Base-by-base conservation (phyloP, 1,140 invertebrate genomes). In the Drosophila chauvacae region DNA sequence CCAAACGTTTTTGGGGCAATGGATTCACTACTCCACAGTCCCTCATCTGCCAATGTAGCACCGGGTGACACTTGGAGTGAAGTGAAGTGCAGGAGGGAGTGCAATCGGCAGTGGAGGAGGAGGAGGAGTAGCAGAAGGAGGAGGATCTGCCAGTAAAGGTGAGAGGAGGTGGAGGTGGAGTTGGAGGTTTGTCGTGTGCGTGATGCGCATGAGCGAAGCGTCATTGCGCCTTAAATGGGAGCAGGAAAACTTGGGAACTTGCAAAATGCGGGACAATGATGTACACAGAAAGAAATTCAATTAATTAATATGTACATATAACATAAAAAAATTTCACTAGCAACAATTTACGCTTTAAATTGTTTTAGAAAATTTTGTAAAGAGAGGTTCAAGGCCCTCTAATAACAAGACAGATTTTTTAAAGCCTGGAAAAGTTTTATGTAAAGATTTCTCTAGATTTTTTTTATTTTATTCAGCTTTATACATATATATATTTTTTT, bases 151-250 rank as follows among this genome's bases (percentile, higher is more conserved):
- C 35, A 37, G 35, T n/a, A 20, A 26, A 66, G 64, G 44, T 48
- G 41, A 26, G 35, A 47, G 57, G 28, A 39, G 16, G 9, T n/a
- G 20, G 20, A 20, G 20, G 9, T 23, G 23, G 23, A 23, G 23
- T 23, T 23, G 48, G 48, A 5, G 18, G 44, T 20, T 71, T 72
- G 69, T 72, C 69, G 78, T 85, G 85, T 87, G 85, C 85, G 85
- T 88, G 85, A 84, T 90, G 85, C 85, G 85, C 85, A 88, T 88
- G 85, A 88, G 85, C 81, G 85, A 66, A 88, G 78, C 85, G 63
- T 85, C 81, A 85, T 88, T 90, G 84, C 85, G 85, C 85, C 85
- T 81, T 88, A 88, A 88, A 88, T 88, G 85, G 85, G 85, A 88
- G 74, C 77, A 85, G 61, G 66, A 51, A 50, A 70, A 63, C 71